Conservation (phyloP, 2,113 vertebrate genomes). For the Pterocles orientalis region DNA sequence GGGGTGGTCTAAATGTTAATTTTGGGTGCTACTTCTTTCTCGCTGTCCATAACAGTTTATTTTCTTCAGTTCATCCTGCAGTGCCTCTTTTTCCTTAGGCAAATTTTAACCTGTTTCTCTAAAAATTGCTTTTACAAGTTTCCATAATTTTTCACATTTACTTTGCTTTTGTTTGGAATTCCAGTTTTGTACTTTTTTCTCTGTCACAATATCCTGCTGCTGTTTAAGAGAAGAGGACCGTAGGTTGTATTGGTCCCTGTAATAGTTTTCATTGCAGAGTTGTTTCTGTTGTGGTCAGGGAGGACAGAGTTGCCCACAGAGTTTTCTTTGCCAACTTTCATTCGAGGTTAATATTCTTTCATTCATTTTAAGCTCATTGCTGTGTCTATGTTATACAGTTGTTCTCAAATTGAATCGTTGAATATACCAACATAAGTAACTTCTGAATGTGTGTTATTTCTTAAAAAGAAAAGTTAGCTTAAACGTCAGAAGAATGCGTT, state of each 20-base stretch:
- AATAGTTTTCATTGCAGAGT: not conserved
- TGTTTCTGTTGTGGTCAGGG: not conserved
- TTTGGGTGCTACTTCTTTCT: not conserved
- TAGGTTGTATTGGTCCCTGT: not conserved
- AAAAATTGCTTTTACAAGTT: not conserved
- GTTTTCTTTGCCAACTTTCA: not conserved
- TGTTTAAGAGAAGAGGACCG: not conserved
- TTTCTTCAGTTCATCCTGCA: not conserved
- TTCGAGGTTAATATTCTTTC: not conserved
- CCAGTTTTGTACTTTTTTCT: not conserved
- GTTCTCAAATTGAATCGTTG: not conserved
- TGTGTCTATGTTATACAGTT: not conserved
- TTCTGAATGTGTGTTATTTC: not conserved
- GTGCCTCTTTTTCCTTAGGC: not conserved
- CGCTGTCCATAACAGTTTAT: not conserved
- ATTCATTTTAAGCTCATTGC: not conserved
- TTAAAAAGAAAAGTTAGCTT: not conserved
- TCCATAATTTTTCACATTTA: not conserved
- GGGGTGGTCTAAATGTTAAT: not conserved
- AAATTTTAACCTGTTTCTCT: not conserved
- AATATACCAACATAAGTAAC: not conserved
- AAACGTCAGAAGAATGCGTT: not conserved
- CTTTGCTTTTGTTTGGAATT: not conserved
- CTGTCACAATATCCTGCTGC: not conserved
- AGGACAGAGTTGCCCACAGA: not conserved